Evolutionary conservation across 2,113 vertebrate species (phyloP), one percentile per base, ranked within the genome.

Genomic region (Haemorhous mexicanus): DNA sequence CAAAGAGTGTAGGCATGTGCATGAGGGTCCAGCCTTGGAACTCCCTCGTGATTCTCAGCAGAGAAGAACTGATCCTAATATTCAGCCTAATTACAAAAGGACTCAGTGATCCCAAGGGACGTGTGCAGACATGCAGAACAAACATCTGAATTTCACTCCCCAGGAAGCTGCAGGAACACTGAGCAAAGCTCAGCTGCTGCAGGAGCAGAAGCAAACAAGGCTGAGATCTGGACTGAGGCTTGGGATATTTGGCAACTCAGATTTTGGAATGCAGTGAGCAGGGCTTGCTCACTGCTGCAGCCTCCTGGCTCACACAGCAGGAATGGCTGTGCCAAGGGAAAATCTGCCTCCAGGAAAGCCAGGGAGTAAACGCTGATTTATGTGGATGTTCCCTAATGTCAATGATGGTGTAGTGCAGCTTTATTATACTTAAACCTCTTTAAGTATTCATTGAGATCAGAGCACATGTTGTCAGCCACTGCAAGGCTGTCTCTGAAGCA

Each of bases 221-320:
- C 53, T 49, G 63, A 55, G 90, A 23, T 7, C 28, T 0, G 14
- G 37, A 2, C 11, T 19, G 79, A 16, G 78, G 53, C 62, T 90
- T 5, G 10, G 62, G 53, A 14, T 49, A 19, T 16, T 58, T 62
- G 41, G 44, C 28, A 66, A 1, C 28, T 44, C 2, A 0, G 23
- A n/a, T 17, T 87, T 69, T 50, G 58, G 70, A 62, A 75, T 0
- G 1, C 26, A 35, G 5, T n/a, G n/a, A n/a, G n/a, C n/a, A 78
- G 64, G 39, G 30, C 6, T 86, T 5, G 30, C 56, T 63, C 1
- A 3, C 63, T 64, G 62, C 59, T 16, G 30, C 61, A n/a, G 61
- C 46, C n/a, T 43, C 4, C 2, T 5, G 0, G 0, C 32, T 27
- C 8, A 4, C 2, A 1, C 1, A 8, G 49, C 1, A 9, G 58